Evolutionary conservation across 2,113 vertebrate species (phyloP).

Genomic region (Anguilla rostrata): DNA sequence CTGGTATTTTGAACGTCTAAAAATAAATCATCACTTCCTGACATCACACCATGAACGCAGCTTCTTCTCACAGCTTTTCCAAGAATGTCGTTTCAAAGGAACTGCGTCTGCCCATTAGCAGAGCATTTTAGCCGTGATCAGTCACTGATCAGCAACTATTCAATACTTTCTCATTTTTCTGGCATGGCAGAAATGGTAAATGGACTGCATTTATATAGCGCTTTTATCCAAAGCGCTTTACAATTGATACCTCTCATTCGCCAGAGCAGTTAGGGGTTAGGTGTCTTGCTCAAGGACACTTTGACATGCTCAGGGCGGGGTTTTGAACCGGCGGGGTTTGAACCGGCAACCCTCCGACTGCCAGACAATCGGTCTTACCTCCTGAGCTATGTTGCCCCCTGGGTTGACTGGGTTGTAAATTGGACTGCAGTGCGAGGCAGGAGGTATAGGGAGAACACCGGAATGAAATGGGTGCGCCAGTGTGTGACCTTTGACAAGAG

Average conservation of each 20-base stretch:
- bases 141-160: neutral
- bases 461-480: slow-evolving; percentile 4
- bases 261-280: no score
- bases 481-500: slow-evolving; percentile 15
- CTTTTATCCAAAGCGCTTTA: no score
- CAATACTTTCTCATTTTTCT: neutral
- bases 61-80: neutral
- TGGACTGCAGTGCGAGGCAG: slow-evolving; percentile 22
- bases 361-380: no score
- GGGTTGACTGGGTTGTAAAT: neutral
- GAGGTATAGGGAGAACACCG: neutral
- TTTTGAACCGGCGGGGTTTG: no score
- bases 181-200: neutral
- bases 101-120: neutral
- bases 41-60: neutral
- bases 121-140: neutral
- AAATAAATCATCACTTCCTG: neutral
- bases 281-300: no score
- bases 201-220: no score
- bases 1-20: neutral
- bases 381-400: no score
- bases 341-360: no score
- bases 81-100: neutral
- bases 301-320: no score
- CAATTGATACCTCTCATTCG: no score